Base-by-base conservation (phyloP, 2,888 invertebrate genomes). In the Orchesellides sinensis region DNA sequence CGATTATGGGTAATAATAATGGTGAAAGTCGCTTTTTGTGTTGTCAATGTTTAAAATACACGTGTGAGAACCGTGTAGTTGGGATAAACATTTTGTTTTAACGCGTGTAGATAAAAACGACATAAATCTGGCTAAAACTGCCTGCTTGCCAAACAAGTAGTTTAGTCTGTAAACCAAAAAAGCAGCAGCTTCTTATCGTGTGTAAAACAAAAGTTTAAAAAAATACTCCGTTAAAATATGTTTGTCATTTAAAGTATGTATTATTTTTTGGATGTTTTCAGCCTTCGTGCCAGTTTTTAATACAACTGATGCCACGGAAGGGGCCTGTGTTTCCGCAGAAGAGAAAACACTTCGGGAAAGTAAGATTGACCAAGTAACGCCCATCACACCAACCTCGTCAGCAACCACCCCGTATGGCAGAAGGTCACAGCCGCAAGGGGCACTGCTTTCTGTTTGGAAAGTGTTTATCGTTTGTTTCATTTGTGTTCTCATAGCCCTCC, bases 381-480 rank as follows among this genome's bases (percentile, higher is more conserved):
- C 83, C 49, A 49, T 72, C 21, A 61, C 72, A 40, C 23, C 81
- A 23, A 45, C 74, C 17, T 29, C 65, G 8, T 10, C 65, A 29
- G 23, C 65, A n/a, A 56, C 66, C 21, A 25, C 54, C n/a, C 68
- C 49, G 21, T 70, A 73, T 32, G 70, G 68, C n/a, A 77, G 78
- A 78, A 49, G 73, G 49, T 59, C 32, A 29, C 70, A 77, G 63
- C 83, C 52, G 10, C 80, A 81, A 40, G 79, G 78, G 59, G 83
- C 84, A 19, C 47, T 88, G 49, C 75, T 86, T 14, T 84, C 88
- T 8, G 84, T 88, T 19, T 85, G 84, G 82, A 88, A 87, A 84
- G 86, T 88, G 27, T 88, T 88, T 65, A 72, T 87, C 54, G 86
- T 88, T 49, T 88, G 87, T 65, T 84, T 88, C 77, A 82, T 84